Base-by-base conservation (phyloP, 1,140 invertebrate genomes). In the Rhyacophila brunnea region DNA sequence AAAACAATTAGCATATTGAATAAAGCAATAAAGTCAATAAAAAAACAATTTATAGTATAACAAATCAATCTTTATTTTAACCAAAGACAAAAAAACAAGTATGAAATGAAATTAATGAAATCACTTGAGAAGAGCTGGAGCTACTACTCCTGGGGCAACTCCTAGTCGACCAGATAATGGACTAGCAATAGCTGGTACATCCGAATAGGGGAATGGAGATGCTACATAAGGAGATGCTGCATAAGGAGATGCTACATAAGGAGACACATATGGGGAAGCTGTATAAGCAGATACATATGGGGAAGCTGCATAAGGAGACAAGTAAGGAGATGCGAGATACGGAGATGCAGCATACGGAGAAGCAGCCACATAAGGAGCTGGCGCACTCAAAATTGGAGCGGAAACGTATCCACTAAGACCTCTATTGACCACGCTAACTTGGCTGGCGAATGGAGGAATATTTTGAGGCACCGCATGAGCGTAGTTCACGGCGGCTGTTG, bases 391-490 rank as follows among this genome's bases (percentile, higher is more conserved):
- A 28, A 61, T 48, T 44, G 59, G 42, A 48, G 69, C 69, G 32
- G 74, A 70, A 2, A 73, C 48, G 34, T 72, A 49, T 32, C 74
- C 69, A 42, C 67, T 72, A 0, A 81, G 53, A 19, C 71, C 73
- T 64, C 70, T 76, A 38, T 73, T 81, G 34, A 72, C 73, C 2
- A 81, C 72, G 65, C 74, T 82, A 32, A 82, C 66, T 69, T 81
- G 78, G 6, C 77, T 74, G 1, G 79, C 79, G 49, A 78, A 79
- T 3, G 81, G 81, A 28, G 80, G 79, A 46, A 82, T 71, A 52
- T 82, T 82, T 54, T 81, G 79, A 6, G 81, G 81, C 40, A 74
- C 67, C n/a, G 73, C 71, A 61, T 78, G 73, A 45, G 78, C 72
- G 57, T 77, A 76, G 7, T 68, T 72, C 2, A 76, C 65, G 11